Evolutionary conservation across 2,113 vertebrate genomes (phyloP).

Genomic region (Pao palembangensis): DNA sequence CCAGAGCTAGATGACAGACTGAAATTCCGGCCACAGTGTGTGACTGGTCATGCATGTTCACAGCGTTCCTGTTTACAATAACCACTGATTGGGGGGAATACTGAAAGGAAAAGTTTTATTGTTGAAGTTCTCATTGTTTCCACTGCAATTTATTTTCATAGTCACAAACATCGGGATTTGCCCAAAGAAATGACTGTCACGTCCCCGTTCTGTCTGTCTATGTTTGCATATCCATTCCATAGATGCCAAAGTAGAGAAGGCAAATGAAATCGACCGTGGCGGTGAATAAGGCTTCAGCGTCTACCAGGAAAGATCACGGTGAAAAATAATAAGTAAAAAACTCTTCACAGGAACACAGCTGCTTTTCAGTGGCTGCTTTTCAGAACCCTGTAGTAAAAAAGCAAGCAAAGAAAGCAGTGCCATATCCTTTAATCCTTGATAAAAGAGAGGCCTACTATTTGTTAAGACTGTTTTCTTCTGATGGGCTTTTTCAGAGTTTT

Average conservation of each 20-base stretch:
- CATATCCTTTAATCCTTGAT: conserved; percentile 25
- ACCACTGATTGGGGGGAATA: conserved; percentile 25
- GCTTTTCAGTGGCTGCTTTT: conserved; percentile 32
- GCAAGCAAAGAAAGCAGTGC: conserved; percentile 21
- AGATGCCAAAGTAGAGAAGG: no score
- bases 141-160: conserved; percentile 3
- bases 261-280: no score
- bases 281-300: no score
- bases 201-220: neutral
- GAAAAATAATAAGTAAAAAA: neutral
- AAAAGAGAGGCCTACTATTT: conserved; percentile 35
- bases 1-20: conserved; percentile 55
- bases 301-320: no score
- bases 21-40: conserved; percentile 54
- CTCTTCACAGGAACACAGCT: conserved; percentile 14
- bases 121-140: conserved; percentile 45
- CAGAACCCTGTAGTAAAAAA: conserved; percentile 22
- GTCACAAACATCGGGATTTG: neutral
- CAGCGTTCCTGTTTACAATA: conserved; percentile 51
- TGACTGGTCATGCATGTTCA: conserved; percentile 57
- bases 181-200: neutral
- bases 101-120: conserved; percentile 34
- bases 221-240: neutral
- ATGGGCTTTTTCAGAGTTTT: conserved; percentile 15
- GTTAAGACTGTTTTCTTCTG: conserved; percentile 25